Conservation (phyloP, 2,888 invertebrate genomes). For the Augochlorella aurata region DNA sequence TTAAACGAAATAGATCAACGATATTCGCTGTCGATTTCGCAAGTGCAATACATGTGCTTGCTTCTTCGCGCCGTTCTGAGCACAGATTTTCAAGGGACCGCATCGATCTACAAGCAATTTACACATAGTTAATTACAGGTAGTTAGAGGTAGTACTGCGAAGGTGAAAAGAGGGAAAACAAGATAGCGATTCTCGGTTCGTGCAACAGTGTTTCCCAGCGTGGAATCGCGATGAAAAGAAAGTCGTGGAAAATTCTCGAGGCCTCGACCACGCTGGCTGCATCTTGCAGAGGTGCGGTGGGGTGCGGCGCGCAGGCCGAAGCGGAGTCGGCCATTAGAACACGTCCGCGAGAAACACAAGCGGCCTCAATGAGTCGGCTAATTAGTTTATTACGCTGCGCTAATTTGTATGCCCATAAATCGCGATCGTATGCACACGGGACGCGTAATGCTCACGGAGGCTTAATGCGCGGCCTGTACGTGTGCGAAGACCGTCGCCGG, state of each 20-base stretch:
- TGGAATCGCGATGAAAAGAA: conserved; percentile 2
- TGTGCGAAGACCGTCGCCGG: neutral
- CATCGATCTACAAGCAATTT: too few species aligned
- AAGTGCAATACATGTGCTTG: too few species aligned
- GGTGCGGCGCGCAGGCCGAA: neutral
- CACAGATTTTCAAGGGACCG: too few species aligned
- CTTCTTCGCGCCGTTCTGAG: too few species aligned
- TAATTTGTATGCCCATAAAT: conserved; percentile 76
- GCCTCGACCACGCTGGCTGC: conserved; percentile 14
- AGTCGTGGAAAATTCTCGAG: conserved; percentile 42
- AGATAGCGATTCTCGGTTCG: neutral
- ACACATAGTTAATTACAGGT: too few species aligned
- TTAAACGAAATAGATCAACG: too few species aligned
- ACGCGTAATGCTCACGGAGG: conserved; percentile 3
- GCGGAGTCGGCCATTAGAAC: conserved; percentile 33
- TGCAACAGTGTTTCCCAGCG: conserved; percentile 4
- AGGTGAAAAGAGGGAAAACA: neutral
- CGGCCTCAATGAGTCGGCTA: conserved; percentile 74
- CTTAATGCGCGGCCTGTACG: neutral
- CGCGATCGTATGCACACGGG: conserved; percentile 51
- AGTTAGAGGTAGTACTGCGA: too few species aligned
- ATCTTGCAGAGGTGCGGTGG: too few species aligned
- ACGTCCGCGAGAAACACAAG: conserved; percentile 57
- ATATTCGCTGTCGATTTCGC: too few species aligned
- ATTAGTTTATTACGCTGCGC: conserved; percentile 77